Evolutionary conservation across 2,113 vertebrate species (phyloP), one percentile per base, ranked within the genome.

Genomic region (Canis aureus): DNA sequence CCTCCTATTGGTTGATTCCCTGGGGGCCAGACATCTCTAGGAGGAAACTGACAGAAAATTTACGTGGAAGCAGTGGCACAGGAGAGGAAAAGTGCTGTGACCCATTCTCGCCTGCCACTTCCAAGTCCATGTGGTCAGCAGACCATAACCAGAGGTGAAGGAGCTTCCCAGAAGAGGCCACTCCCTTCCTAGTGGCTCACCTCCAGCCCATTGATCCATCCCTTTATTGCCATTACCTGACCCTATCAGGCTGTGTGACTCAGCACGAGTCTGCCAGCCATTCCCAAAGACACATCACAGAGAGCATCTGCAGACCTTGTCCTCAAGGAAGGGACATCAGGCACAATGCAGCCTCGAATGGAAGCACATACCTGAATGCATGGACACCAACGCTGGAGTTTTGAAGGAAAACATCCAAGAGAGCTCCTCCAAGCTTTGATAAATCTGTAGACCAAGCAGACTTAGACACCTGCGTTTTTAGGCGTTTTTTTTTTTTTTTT

Each of bases 401-500:
- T 62, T 8, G 20, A 10, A 69, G 62, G 12, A 73, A 67, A 55
- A 55, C 76, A 67, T 62, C 85, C 80, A n/a, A 17, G 51, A 64
- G 29, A 22, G 35, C 22, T 55, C 3, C 27, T 11, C 69, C 25
- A 1, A 27, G 59, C 82, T 93, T 38, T 93, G 82, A 85, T 27
- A 11, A 17, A 3, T 79, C 57, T 49, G 85, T 8, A 49, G 86
- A 49, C 66, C 66, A 43, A n/a, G 78, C 27, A 10, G 38, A 25
- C 69, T 5, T 27, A 93, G 71, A 51, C 20, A 15, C 55, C 25
- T 5, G 0, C 38, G 29, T 93, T 95, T 94, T 78, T 23, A 38
- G 95, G 93, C 59, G 95, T 49, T 69, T 92, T 51, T 83, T 96
- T 83, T 64, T 92, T 51, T 83, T 96, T 83, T 64, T 92, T 51